Conservation (phyloP, 1,140 invertebrate species). For the Orchestia grillus region DNA sequence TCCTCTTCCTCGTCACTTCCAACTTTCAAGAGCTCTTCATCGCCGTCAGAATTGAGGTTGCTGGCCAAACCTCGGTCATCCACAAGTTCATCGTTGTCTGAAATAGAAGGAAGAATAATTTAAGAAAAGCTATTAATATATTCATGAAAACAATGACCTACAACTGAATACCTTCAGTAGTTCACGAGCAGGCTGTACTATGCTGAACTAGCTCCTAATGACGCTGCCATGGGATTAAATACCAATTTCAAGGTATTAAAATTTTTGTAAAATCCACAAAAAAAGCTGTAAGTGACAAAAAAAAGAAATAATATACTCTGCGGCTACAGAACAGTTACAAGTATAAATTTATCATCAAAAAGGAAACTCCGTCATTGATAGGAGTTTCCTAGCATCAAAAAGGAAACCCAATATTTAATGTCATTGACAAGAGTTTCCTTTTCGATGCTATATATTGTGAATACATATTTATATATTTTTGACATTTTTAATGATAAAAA, state of each 20-base stretch:
- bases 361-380: too few species aligned
- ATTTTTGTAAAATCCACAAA: background rate
- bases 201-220: background rate
- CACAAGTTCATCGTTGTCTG: slow-evolving; percentile 19
- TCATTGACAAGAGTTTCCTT: too few species aligned
- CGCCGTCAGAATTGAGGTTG: slow-evolving; percentile 11
- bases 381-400: too few species aligned
- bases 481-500: too few species aligned
- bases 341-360: too few species aligned
- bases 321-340: too few species aligned
- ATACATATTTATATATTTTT: too few species aligned
- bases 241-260: background rate
- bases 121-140: background rate
- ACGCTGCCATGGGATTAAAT: background rate
- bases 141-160: background rate
- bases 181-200: background rate
- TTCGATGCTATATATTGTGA: too few species aligned
- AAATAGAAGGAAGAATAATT: background rate
- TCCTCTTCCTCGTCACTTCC: slow-evolving; percentile 48
- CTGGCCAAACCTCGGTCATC: slow-evolving; percentile 8
- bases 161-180: background rate
- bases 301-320: too few species aligned
- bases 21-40: slow-evolving; percentile 31
- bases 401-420: too few species aligned
- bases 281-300: background rate